Evolutionary conservation across 1,140 invertebrate genomes (phyloP), one percentile per base, ranked within the genome.

Genomic region (Philopotamus ludificatus): DNA sequence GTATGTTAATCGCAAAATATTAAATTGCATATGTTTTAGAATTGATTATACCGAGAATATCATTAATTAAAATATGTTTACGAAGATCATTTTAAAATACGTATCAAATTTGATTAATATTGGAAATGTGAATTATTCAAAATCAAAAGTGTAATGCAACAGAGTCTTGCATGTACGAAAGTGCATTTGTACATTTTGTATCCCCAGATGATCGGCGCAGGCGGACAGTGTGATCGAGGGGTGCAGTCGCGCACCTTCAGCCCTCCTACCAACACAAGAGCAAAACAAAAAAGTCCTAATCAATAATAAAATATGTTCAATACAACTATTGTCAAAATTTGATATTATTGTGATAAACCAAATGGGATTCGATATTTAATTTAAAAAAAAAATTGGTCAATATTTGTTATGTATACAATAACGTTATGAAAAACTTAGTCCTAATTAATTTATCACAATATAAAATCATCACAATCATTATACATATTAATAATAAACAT

Each of bases 231-330:
- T 23, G 47, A 51, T 53, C 47, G 21, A 50, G 49, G 45, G 47
- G 62, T 23, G 49, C 39, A 44, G 41, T 39, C 34, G 49, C 51
- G 22, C 41, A 63, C 62, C 49, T 53, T 54, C 62, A 63, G 49
- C 26, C 15, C 23, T 53, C 62, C 65, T 67, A 67, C 50, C 60
- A 67, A 67, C 65, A 67, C 65, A 67, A 55, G 60, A 67, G 65
- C 59, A 67, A 67, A 67, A 62, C 49, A 54, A 54, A 61, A 42
- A 66, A 60, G 39, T 23, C 47, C 39, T 53, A 42, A 54, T 66
- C 51, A 66, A 60, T 66, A 66, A 63, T 51, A 53, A 53, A 50
- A 59, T 65, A 45, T 50, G 34, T 18, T n/a, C 34, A 20, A 53
- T 41, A 20, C 15, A 15, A 41, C 42, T 28, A 60, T 15, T 49